Evolutionary conservation across 2,797 vertebrate species (phyloP).

Genomic region (Gymnothorax reevesii): DNA sequence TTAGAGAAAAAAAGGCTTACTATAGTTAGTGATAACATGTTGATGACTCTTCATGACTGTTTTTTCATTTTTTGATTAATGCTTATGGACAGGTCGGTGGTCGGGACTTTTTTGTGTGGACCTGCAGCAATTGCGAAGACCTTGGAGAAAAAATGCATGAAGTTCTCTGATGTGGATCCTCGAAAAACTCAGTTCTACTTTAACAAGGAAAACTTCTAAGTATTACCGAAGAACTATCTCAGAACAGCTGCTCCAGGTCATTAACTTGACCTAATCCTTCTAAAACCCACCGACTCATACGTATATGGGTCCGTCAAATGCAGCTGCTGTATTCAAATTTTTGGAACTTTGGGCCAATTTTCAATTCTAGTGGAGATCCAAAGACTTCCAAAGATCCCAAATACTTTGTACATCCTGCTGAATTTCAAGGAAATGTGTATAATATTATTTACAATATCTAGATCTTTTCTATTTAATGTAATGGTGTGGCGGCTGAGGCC

Average conservation of each 20-base stretch:
- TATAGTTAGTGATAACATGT: background rate
- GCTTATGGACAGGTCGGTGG: conserved; percentile 72
- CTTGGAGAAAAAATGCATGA: conserved; percentile 78
- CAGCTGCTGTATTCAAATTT: too few species aligned
- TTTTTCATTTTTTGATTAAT: background rate
- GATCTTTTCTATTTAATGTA: too few species aligned
- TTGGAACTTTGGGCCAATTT: too few species aligned
- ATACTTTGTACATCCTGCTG: too few species aligned
- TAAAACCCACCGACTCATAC: too few species aligned
- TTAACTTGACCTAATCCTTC: background rate
- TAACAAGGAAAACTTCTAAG: conserved; percentile 93
- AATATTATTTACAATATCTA: too few species aligned
- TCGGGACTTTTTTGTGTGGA: conserved; percentile 88
- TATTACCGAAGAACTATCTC: background rate
- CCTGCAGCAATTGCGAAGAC: conserved; percentile 72
- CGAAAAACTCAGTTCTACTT: conserved; percentile 92
- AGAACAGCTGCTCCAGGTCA: background rate
- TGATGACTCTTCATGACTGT: background rate
- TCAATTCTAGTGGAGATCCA: too few species aligned
- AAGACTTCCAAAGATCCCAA: too few species aligned
- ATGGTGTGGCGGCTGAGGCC: too few species aligned
- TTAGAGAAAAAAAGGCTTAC: background rate
- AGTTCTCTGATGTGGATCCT: conserved; percentile 85
- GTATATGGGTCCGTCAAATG: too few species aligned
- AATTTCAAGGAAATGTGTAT: too few species aligned